Percentiles rank a stretch among this genome's conserved stretches.
Conservation (phyloP, 2,888 invertebrate species). For the Sinodicranocentrus sp. region DNA sequence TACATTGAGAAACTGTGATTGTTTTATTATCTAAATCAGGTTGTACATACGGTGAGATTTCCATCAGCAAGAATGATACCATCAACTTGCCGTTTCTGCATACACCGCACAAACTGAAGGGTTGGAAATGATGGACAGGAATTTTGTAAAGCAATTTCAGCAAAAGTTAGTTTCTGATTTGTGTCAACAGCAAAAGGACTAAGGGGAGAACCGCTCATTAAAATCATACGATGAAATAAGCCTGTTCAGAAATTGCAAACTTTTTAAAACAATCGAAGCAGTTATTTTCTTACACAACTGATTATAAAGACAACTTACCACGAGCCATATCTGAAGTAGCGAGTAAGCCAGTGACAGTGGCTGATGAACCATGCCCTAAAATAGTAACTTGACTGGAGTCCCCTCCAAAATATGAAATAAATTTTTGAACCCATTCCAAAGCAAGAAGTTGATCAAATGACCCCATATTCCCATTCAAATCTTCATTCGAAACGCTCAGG, state of each 20-base stretch:
- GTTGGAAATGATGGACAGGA: conserved; percentile 72
- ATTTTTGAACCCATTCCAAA: conserved; percentile 72
- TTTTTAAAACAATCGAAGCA: neutral
- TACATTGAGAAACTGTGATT: no score
- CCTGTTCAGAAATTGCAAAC: neutral
- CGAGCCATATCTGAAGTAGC: conserved; percentile 69
- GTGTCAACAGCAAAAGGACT: conserved; percentile 69
- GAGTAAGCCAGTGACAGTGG: conserved; percentile 71
- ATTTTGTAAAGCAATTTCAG: conserved; percentile 71
- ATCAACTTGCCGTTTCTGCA: conserved; percentile 64
- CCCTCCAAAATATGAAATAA: conserved; percentile 69
- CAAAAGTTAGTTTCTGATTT: conserved; percentile 71
- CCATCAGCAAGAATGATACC: conserved; percentile 65
- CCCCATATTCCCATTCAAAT: conserved; percentile 71
- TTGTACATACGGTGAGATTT: conserved; percentile 48
- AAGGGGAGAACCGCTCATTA: conserved; percentile 71
- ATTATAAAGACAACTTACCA: no score
- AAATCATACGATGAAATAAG: conserved; percentile 71
- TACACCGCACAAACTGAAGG: conserved; percentile 71
- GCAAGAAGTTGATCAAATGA: conserved; percentile 70
- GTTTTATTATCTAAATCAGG: no score
- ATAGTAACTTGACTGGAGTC: conserved; percentile 71
- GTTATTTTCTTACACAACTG: neutral
- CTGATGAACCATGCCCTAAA: conserved; percentile 73
- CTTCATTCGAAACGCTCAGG: conserved; percentile 64